A percentile compares a stretch with the other conserved stretches of the same genome.
phyloP scores from a whole-genome alignment of 2,888 invertebrate species.

The Dioctria linearis region DNA sequence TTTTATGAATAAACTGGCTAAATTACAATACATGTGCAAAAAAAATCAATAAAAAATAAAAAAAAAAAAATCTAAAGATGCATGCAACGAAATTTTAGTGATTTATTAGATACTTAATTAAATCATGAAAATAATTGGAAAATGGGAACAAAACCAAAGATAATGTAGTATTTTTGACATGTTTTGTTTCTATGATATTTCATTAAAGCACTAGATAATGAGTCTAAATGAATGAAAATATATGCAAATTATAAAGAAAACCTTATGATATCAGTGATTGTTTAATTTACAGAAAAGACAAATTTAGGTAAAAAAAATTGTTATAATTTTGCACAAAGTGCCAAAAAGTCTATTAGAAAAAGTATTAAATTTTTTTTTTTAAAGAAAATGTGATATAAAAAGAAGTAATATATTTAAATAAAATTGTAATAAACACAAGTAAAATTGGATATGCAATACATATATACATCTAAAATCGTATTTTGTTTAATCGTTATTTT shows the following conservation, averaged over 20 bases:
- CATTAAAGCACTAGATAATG: constrained; percentile 12
- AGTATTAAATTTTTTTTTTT: constrained; percentile 36
- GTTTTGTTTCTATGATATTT: not conserved
- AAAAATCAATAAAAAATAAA: not conserved
- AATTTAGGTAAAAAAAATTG: constrained; percentile 30
- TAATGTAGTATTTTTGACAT: constrained; percentile 28
- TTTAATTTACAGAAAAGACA: constrained; percentile 36
- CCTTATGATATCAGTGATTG: constrained; percentile 32
- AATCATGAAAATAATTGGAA: constrained; percentile 37
- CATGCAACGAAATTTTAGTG: constrained; percentile 51
- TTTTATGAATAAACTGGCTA: constrained; percentile 22
- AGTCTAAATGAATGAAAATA: constrained; percentile 34
- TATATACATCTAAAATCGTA: not conserved
- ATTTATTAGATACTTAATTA: constrained; percentile 47
- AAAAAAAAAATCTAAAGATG: constrained; percentile 15
- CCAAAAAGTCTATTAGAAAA: constrained; percentile 45
- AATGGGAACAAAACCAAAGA: constrained; percentile 51
- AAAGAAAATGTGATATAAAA: constrained; percentile 47
- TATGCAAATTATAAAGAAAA: constrained; percentile 23
- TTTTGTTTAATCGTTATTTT: too few species aligned
- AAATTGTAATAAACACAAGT: constrained; percentile 21
- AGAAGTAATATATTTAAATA: constrained; percentile 17
- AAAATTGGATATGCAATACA: constrained; percentile 5
- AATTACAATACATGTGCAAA: constrained; percentile 31
- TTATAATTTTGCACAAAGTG: constrained; percentile 49